Evolutionary conservation across 2,888 invertebrate genomes (phyloP).

Genomic region (Pristionchus fissidentatus): DNA sequence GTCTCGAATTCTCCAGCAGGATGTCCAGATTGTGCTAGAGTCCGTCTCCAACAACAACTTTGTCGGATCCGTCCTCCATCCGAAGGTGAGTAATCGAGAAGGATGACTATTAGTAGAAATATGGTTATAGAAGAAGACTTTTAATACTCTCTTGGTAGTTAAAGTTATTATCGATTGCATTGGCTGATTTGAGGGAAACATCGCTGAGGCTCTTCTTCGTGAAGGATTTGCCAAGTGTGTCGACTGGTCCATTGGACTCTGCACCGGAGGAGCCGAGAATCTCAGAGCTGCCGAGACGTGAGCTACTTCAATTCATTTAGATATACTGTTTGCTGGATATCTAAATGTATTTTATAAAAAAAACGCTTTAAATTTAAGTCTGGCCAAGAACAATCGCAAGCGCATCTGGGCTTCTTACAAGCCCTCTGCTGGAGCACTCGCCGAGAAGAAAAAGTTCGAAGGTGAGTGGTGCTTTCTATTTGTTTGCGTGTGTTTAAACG

Average conservation of each 20-base stretch:
- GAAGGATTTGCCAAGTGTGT: conserved; percentile 95
- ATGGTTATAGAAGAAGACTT: conserved; percentile 78
- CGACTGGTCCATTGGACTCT: conserved; percentile 90
- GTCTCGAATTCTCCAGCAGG: conserved; percentile 89
- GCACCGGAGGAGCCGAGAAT: conserved; percentile 87
- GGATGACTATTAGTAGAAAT: too few relatives aligned
- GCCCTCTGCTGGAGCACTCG: conserved; percentile 77
- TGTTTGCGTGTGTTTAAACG: background rate
- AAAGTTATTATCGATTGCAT: background rate
- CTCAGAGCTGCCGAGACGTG: conserved; percentile 87
- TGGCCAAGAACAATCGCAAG: conserved; percentile 88
- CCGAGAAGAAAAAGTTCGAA: conserved; percentile 62
- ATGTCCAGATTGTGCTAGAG: conserved; percentile 89
- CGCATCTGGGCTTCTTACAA: conserved; percentile 93
- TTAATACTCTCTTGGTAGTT: too few relatives aligned
- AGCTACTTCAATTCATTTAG: conserved; percentile 49
- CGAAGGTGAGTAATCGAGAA: conserved; percentile 77
- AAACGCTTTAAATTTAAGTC: conserved; percentile 69
- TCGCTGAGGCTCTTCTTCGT: conserved; percentile 89
- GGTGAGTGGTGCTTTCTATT: conserved; percentile 17
- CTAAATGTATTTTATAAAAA: background rate
- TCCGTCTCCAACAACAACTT: conserved; percentile 93
- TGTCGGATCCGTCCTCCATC: conserved; percentile 93
- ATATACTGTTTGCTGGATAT: background rate
- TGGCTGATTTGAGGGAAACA: conserved; percentile 81